Conservation (phyloP, 2,797 vertebrate genomes). For the Thamnophis elegans region DNA sequence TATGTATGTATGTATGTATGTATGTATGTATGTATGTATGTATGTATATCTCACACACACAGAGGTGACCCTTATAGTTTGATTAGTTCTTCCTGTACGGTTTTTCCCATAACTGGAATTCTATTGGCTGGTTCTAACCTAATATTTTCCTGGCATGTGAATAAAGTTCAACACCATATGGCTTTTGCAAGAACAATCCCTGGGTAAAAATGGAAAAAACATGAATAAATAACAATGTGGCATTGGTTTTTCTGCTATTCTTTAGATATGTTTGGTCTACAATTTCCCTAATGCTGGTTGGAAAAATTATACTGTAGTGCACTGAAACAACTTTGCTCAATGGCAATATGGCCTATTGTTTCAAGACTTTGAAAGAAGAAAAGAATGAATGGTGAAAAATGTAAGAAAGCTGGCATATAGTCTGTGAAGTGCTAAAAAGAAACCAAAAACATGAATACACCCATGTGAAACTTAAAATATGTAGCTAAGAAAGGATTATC, state of each 20-base stretch:
- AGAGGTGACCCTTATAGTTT: background rate
- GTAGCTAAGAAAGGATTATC: background rate
- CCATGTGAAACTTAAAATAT: background rate
- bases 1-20: too few relatives aligned
- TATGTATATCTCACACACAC: too few relatives aligned
- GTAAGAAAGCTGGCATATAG: background rate
- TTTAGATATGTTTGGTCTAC: background rate
- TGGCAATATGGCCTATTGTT: background rate
- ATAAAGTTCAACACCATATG: background rate
- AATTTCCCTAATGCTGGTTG: background rate
- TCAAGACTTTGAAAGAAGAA: background rate
- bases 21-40: too few relatives aligned
- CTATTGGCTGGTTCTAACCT: background rate
- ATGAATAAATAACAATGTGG: background rate
- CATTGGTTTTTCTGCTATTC: background rate
- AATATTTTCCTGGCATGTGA: background rate
- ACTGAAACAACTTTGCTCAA: background rate
- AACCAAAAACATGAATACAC: background rate
- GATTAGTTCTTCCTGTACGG: background rate
- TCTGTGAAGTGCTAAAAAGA: background rate
- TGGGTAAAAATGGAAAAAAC: background rate
- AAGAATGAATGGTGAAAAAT: background rate
- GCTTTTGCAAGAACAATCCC: background rate
- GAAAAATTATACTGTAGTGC: background rate
- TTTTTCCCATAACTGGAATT: background rate